A percentile compares a stretch with the other conserved stretches of the same genome.
phyloP scores from a whole-genome alignment of 1,140 invertebrate genomes.

The Camponotus pennsylvanicus region DNA sequence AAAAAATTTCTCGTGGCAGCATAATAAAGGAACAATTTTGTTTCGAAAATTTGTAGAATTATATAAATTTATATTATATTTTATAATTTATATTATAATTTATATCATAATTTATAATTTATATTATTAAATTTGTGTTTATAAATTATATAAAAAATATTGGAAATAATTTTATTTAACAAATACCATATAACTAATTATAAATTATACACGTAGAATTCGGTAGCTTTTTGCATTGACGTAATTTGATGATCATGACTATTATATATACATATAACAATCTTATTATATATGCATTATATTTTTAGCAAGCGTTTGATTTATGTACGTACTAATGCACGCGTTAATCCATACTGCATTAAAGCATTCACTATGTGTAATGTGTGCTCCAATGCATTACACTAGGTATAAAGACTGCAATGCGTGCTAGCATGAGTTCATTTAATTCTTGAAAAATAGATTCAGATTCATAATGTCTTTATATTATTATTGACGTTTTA shows the following conservation, averaged over 20 bases:
- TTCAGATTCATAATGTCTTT: too few relatives aligned
- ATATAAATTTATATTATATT: too few relatives aligned
- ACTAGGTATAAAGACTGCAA: neutral
- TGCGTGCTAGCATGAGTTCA: neutral
- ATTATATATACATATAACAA: neutral
- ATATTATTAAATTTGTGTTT: too few relatives aligned
- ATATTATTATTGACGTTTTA: neutral
- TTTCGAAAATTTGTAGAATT: neutral
- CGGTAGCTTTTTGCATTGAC: neutral
- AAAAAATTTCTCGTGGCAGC: neutral
- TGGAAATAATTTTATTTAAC: neutral
- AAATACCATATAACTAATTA: neutral
- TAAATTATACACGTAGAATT: neutral
- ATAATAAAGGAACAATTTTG: neutral
- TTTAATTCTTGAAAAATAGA: neutral
- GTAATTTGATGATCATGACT: slow-evolving; percentile 35
- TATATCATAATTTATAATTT: too few relatives aligned
- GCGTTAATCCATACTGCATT: neutral
- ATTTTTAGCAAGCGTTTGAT: slow-evolving; percentile 60
- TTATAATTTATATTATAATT: too few relatives aligned
- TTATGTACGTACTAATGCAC: slow-evolving; percentile 43
- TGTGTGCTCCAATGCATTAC: neutral
- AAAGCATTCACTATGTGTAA: neutral
- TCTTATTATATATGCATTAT: slow-evolving; percentile 45
- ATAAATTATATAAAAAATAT: neutral